Evolutionary conservation across 2,113 vertebrate species (phyloP).

Genomic region (Dasyprocta punctata): DNA sequence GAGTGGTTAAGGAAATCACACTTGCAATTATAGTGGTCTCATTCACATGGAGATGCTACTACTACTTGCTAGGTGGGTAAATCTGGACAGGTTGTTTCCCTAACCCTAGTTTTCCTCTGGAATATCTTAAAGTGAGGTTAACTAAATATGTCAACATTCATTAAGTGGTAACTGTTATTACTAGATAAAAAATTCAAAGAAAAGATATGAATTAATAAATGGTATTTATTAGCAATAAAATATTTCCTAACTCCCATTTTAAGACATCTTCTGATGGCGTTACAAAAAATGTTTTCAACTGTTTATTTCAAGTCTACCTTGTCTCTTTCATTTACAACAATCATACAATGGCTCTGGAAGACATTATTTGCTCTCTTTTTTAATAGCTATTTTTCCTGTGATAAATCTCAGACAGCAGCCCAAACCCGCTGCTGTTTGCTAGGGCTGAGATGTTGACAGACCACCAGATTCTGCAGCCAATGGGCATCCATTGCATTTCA

Average conservation of each 20-base stretch:
- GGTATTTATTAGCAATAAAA: conserved; percentile 15
- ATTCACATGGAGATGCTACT: neutral
- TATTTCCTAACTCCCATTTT: neutral
- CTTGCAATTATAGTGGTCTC: neutral
- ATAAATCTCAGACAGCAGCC: conserved; percentile 40
- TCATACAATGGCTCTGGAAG: neutral
- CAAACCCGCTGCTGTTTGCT: conserved; percentile 43
- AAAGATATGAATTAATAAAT: neutral
- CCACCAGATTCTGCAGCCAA: neutral
- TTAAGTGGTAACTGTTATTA: neutral
- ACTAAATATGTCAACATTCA: neutral
- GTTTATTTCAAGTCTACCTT: neutral
- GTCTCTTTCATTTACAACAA: neutral
- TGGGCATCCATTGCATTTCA: neutral
- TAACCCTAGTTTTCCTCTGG: neutral
- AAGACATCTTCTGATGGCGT: neutral
- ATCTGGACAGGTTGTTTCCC: neutral
- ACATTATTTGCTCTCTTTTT: neutral
- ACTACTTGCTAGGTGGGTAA: neutral
- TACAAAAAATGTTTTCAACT: neutral
- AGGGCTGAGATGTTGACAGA: neutral
- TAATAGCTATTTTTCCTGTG: conserved; percentile 48
- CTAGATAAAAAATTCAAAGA: neutral
- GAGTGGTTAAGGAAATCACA: neutral
- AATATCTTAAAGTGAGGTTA: neutral